Base-by-base conservation (phyloP, 2,888 invertebrate species). In the Lochmaea capreae region DNA sequence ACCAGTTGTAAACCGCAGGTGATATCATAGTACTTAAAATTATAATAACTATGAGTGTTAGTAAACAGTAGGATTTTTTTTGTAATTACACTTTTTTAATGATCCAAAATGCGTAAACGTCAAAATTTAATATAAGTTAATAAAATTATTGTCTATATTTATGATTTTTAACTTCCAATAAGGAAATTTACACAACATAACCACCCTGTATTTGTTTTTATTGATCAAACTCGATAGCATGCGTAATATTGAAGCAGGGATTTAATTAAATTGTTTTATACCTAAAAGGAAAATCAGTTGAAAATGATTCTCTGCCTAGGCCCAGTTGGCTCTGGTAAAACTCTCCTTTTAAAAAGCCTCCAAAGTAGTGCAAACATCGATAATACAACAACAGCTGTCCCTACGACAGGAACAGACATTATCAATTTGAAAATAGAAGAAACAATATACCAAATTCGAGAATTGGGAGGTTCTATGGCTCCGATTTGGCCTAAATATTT, bases 401-500 rank as follows among this genome's bases (percentile, higher is more conserved):
- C 94, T 9, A 95, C 95, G 0, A 91, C 93, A 52, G 95, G 95
- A 1, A 93, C 94, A 0, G 94, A 94, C 85, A 91, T 95, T 74
- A 93, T 92, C 81, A 91, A 91, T 57, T 88, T 95, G 16, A 88
- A 89, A 79, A 81, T 82, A 57, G 81, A 85, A 62, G 81, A 82
- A 54, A 81, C 79, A 43, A 65, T 78, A 3, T 76, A 81, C 70
- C 79, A 81, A 57, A 79, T 96, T 16, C 87, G 94, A 67, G 96
- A 96, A 87, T 89, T 95, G 39, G 95, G 96, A 0, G 81, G 81
- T 49, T 90, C 91, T 77, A 94, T 96, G 93, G 94, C 94, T 67
- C 93, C 94, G 4, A 88, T 95, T 67, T 96, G 95, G 95, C 90
- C 90, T 26, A 93, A 92, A 83, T 95, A 95, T 85, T 93, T 93